These are phyloP conservation scores for Caenorhabditis latens DNA, from an alignment of 1,140 invertebrate species.

Conservation along the genomic window DNA sequence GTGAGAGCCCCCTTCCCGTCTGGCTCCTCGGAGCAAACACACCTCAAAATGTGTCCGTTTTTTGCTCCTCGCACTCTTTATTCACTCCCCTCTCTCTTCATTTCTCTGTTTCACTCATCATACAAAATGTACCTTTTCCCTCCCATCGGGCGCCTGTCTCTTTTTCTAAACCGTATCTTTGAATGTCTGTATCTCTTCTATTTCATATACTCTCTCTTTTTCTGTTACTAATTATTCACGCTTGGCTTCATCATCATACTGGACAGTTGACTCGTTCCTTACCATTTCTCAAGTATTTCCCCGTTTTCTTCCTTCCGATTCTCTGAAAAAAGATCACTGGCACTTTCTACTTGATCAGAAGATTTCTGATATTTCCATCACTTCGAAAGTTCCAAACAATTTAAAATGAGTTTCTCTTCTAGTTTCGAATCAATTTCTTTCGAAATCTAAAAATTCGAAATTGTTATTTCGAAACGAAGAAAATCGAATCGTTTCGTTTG, in stretches of 20 bases:
- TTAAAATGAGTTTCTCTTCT: background rate
- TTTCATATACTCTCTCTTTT: background rate
- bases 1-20: background rate
- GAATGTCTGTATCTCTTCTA: background rate
- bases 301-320: background rate
- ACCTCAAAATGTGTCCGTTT: background rate
- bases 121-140: background rate
- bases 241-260: conserved; percentile 2
- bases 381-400: background rate
- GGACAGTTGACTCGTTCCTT: no score
- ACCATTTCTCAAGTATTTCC: background rate
- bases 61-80: background rate
- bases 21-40: conserved; percentile 4
- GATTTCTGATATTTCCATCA: background rate
- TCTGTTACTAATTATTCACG: conserved; percentile 47
- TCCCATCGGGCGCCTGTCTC: conserved; percentile 39
- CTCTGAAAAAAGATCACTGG: no score
- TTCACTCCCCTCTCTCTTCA: background rate
- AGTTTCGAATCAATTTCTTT: no score
- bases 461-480: conserved; percentile 21
- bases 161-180: conserved; percentile 49
- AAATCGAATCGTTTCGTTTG: conserved; percentile 13
- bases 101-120: conserved; percentile 3
- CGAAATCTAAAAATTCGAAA: background rate
- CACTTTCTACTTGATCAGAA: background rate